phyloP scores from a whole-genome alignment of 2,797 vertebrate genomes.

The Neosalanx taihuensis region DNA sequence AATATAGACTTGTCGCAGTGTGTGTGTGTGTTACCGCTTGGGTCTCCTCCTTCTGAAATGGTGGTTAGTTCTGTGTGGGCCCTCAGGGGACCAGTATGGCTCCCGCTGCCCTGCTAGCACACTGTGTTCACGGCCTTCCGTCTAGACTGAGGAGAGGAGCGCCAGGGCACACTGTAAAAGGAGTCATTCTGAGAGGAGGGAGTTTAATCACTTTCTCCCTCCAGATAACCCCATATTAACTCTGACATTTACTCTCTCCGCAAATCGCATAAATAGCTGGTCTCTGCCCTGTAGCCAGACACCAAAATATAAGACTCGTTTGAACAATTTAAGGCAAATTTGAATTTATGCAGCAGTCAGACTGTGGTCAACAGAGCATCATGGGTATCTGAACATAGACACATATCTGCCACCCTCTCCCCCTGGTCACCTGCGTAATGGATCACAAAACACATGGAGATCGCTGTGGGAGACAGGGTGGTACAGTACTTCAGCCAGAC shows the following conservation, averaged over 20 bases:
- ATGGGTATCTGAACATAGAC: conserved; percentile 24
- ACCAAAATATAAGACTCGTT: conserved; percentile 45
- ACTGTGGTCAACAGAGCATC: conserved; percentile 32
- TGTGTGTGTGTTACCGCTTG: no score
- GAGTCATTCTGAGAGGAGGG: conserved; percentile 50
- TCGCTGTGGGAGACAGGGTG: conserved; percentile 10
- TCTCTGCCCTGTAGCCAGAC: conserved; percentile 40
- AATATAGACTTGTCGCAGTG: not conserved
- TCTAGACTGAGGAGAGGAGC: conserved; percentile 62
- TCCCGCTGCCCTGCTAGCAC: conserved; percentile 57
- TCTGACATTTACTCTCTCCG: conserved; percentile 32
- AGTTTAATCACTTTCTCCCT: conserved; percentile 64
- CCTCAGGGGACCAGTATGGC: conserved; percentile 59
- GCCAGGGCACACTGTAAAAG: conserved; percentile 53
- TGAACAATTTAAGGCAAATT: conserved; percentile 43
- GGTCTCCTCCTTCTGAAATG: conserved; percentile 27
- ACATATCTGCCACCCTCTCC: conserved; percentile 3
- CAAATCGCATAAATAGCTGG: conserved; percentile 23
- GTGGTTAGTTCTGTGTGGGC: conserved; percentile 41
- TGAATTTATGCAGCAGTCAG: conserved; percentile 38
- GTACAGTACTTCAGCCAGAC: conserved; percentile 31
- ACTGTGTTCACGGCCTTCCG: conserved; percentile 51
- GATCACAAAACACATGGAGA: conserved; percentile 18
- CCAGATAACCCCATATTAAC: conserved; percentile 67
- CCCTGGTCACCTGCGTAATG: conserved; percentile 10